These are phyloP conservation scores for Lethrus apterus DNA, from an alignment of 1,140 invertebrate genomes.

Conservation along the genomic window DNA sequence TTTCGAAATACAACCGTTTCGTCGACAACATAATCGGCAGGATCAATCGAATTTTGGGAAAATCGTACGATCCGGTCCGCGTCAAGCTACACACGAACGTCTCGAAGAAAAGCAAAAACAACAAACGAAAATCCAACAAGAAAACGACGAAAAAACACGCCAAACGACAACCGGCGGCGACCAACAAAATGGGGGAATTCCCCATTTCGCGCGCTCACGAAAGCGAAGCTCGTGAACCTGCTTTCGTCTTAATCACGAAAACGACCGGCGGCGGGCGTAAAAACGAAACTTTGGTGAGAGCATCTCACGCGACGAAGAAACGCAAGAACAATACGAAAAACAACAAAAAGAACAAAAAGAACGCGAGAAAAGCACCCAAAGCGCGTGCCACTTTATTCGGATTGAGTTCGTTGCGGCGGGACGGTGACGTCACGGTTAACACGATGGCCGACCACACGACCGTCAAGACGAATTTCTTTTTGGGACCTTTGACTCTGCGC, in stretches of 20 bases:
- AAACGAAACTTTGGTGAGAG: constrained; percentile 10
- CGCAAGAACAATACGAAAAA: constrained; percentile 24
- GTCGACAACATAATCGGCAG: constrained; percentile 70
- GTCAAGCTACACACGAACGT: constrained; percentile 58
- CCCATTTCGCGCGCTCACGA: constrained; percentile 22
- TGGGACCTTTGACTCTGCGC: constrained; percentile 68
- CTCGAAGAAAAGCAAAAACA: constrained; percentile 35
- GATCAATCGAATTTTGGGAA: constrained; percentile 67
- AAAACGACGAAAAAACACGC: constrained; percentile 18
- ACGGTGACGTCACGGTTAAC: constrained; percentile 69
- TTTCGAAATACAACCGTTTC: constrained; percentile 72
- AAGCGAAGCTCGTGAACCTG: constrained; percentile 29
- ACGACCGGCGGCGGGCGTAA: not conserved
- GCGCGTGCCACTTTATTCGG: constrained; percentile 73
- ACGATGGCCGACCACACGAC: constrained; percentile 71
- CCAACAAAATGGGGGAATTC: constrained; percentile 30
- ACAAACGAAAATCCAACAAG: constrained; percentile 19
- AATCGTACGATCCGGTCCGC: constrained; percentile 74
- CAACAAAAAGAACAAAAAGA: constrained; percentile 25
- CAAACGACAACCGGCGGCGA: constrained; percentile 11
- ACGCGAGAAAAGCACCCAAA: constrained; percentile 48
- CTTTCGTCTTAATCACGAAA: constrained; percentile 37
- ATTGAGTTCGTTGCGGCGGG: constrained; percentile 63
- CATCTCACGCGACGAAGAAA: constrained; percentile 18
- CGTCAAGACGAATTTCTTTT: constrained; percentile 69